Conservation (phyloP, 1,140 invertebrate species). For the Trichomalopsis sarcophagae region DNA sequence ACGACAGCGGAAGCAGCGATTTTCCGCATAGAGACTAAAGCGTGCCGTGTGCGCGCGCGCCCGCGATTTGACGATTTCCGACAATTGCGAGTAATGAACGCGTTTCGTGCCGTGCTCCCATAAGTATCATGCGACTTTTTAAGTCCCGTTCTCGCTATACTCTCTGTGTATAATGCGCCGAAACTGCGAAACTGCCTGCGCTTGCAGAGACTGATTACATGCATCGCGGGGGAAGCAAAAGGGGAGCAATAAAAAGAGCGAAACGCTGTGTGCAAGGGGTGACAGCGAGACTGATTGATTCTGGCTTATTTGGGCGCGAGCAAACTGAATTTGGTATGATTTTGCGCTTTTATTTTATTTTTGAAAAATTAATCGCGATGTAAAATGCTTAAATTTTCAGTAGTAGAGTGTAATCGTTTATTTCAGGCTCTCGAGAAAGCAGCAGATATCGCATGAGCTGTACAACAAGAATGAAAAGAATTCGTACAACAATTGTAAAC, state of each 20-base stretch:
- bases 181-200: constrained; percentile 5
- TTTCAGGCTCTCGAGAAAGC: background rate
- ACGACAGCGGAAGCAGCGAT: constrained; percentile 25
- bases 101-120: constrained; percentile 26
- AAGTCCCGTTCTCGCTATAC: background rate
- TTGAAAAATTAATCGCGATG: too few species aligned
- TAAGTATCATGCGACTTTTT: constrained; percentile 41
- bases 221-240: constrained; percentile 4
- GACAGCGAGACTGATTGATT: constrained; percentile 1
- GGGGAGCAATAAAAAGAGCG: background rate
- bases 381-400: too few species aligned
- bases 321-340: background rate
- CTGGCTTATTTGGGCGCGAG: background rate
- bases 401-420: background rate
- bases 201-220: constrained; percentile 19
- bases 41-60: background rate
- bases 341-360: too few species aligned
- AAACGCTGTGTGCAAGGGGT: background rate
- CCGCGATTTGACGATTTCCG: constrained; percentile 40
- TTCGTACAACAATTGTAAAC: background rate
- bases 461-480: background rate
- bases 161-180: constrained; percentile 6
- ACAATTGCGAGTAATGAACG: constrained; percentile 44
- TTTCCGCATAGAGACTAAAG: constrained; percentile 18
- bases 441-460: too few species aligned